Conservation (phyloP, 2,888 invertebrate species). For the Clitarchus hookeri region DNA sequence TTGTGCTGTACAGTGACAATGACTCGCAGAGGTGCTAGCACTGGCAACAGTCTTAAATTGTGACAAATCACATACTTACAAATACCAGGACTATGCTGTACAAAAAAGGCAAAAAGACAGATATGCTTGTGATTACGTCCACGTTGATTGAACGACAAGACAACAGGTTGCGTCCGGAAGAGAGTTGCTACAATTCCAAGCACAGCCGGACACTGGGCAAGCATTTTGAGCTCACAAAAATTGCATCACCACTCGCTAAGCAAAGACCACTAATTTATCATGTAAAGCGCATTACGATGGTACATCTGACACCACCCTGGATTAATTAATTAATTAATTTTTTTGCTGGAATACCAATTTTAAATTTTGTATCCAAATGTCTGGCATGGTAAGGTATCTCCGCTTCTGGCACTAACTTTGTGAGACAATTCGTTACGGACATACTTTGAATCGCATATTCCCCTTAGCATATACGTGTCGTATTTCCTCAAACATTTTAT, state of each 20-base stretch:
- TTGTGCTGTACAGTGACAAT: constrained; percentile 16
- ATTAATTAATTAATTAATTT: not conserved
- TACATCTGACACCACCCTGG: not conserved
- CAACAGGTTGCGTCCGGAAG: not conserved
- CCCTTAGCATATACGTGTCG: too few species aligned
- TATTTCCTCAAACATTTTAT: too few species aligned
- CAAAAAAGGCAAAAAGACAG: constrained; percentile 34
- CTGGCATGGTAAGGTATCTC: too few species aligned
- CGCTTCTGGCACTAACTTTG: too few species aligned
- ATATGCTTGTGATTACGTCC: constrained; percentile 33
- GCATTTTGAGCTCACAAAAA: not conserved
- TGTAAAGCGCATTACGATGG: not conserved
- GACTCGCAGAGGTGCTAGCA: not conserved
- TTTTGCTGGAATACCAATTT: too few species aligned
- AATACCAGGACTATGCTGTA: constrained; percentile 2
- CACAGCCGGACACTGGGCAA: not conserved
- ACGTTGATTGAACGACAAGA: constrained; percentile 20
- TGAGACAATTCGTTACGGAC: too few species aligned
- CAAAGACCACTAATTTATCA: not conserved
- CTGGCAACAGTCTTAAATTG: constrained; percentile 24
- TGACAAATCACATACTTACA: constrained; percentile 15
- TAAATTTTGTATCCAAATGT: too few species aligned
- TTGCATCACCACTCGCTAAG: not conserved
- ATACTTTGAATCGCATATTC: too few species aligned
- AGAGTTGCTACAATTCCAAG: not conserved